Base-by-base conservation (phyloP, 1,140 invertebrate genomes). In the Lasioglossum albipes region DNA sequence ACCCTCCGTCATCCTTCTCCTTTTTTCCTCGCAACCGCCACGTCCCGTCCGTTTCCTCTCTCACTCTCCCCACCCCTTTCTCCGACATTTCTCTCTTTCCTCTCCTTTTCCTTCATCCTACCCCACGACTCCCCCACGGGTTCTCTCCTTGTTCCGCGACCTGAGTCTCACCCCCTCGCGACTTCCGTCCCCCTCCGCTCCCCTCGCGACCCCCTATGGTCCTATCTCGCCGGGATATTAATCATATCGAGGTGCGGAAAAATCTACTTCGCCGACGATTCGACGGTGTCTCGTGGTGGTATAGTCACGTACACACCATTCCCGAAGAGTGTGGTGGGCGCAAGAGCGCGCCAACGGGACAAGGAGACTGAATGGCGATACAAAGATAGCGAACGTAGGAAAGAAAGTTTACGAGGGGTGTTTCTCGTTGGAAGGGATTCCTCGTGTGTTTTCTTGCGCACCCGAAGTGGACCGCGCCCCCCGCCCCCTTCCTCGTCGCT, bases 221-320 rank as follows among this genome's bases (percentile, higher is more conserved):
- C 59, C 81, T 81, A 80, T 74, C 79, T 73, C 75, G 81, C 70
- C 20, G 61, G 87, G 85, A 87, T 92, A 93, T 93, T 93, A 92
- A 93, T 92, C 91, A 93, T 92, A 92, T 88, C 86, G 90, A 90
- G 88, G 84, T 89, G 84, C 88, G 85, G 87, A 91, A 91, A 93
- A 93, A 93, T 93, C 86, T 89, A 91, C 91, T 88, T 87, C 80
- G 41, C 75, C 73, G 70, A 86, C 80, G 74, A 81, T 86, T 78
- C 78, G 73, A 78, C 69, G 82, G 67, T 82, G 75, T 22, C 9
- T 59, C 20, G 57, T 20, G 57, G 42, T 66, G 27, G 72, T 79
- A 36, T 64, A 65, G 70, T 82, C 77, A 78, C 75, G 80, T 85
- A 76, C 70, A 78, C 72, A 75, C 62, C 10, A 2, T 49, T 12